Evolutionary conservation across 2,888 invertebrate species (phyloP), one percentile per base, ranked within the genome.

Genomic region (Troides helena): DNA sequence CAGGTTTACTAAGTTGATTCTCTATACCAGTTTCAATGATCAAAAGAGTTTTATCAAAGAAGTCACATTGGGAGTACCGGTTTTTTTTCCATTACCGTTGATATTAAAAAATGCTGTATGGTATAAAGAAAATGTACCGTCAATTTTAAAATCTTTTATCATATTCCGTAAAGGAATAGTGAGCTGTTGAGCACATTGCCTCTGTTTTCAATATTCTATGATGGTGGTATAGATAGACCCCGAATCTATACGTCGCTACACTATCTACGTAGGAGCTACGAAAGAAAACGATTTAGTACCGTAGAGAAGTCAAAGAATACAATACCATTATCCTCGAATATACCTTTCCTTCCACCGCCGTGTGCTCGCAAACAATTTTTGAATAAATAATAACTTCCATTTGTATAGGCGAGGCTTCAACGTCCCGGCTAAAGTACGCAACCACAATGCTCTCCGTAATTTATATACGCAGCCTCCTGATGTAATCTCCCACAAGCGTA

Each of bases 401-500:
- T 58, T 50, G 65, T 25, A 65, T 21, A 25, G 43, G 43, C 57
- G 62, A 30, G 69, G 58, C 59, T 68, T 75, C 77, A 75, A 78
- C 78, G 79, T 80, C 76, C 77, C 50, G 18, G 36, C 62, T 58
- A 64, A 60, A 67, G 60, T 56, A 57, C 69, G 43, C 62, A 59
- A 50, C 66, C 62, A 67, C 59, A 67, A 53, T 66, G 36, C 69
- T 39, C 17, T 25, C 50, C 53, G 64, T 64, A 67, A 70, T 70
- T 67, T 67, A 70, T 64, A 77, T 77, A 75, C 78, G 76, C 77
- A 78, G 76, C 72, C 74, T 77, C 76, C 75, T 77, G 81, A 82
- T 81, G 81, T 81, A 81, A 83, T 84, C 82, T 81, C 73, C 62
- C 67, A 30, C 72, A 65, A 72, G 72, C 69, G 70, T 70, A 74